phyloP scores from a whole-genome alignment of 2,797 vertebrate species.

The Xiphophorus birchmanni region DNA sequence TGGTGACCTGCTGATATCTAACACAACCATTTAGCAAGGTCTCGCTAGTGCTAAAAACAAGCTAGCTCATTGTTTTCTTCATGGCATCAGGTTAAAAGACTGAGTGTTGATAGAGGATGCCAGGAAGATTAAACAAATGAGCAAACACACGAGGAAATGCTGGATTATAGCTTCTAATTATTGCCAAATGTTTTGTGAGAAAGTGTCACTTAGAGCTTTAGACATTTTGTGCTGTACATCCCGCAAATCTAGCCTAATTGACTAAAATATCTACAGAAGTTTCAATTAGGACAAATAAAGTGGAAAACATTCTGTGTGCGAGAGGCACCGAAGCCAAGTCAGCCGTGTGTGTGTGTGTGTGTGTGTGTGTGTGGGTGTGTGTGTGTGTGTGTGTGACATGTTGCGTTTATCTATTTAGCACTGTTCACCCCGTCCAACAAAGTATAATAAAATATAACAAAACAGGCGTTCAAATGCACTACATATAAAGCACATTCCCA shows the following conservation, averaged over 20 bases:
- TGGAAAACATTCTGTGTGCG: neutral
- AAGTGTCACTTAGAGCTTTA: neutral
- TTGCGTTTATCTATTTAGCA: neutral
- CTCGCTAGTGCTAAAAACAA: neutral
- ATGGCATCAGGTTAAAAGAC: neutral
- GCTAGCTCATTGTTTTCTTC: neutral
- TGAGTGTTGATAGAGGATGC: neutral
- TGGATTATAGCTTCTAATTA: neutral
- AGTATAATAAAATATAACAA: neutral
- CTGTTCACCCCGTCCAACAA: neutral
- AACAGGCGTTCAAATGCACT: neutral
- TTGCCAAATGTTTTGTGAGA: neutral
- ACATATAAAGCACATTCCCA: neutral
- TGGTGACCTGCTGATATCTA: neutral
- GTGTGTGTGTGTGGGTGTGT: neutral
- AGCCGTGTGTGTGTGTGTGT: neutral
- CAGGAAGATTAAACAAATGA: neutral
- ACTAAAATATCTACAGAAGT: neutral
- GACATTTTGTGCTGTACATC: neutral
- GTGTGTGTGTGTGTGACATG: neutral
- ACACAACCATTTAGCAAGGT: neutral
- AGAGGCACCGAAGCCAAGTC: neutral
- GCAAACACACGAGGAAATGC: neutral
- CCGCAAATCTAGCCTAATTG: neutral
- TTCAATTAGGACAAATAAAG: neutral